phyloP scores from a whole-genome alignment of 2,113 vertebrate species.

The Calcarius ornatus region DNA sequence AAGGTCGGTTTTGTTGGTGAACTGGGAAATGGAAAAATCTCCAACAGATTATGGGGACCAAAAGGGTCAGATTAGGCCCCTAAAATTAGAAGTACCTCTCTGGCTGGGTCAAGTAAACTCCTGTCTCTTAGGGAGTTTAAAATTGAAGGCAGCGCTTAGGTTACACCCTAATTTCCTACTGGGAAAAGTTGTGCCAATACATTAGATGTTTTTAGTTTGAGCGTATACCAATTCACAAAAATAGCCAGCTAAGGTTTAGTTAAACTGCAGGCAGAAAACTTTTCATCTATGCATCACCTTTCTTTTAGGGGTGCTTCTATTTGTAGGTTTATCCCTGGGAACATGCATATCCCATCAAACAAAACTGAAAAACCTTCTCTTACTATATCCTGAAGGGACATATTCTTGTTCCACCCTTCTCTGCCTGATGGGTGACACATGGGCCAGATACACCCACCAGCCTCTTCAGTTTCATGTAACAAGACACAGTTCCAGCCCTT shows the following conservation, averaged over 20 bases:
- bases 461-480: neutral
- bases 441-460: neutral
- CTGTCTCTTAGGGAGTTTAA: neutral
- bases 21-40: neutral
- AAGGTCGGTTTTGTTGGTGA: neutral
- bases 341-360: neutral
- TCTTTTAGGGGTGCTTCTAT: neutral
- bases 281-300: neutral
- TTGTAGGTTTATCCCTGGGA: neutral
- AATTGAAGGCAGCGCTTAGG: neutral
- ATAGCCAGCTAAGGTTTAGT: neutral
- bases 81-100: neutral
- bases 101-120: neutral
- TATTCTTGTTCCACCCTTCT: neutral
- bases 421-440: neutral
- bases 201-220: neutral
- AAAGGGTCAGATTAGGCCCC: neutral
- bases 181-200: neutral
- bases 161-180: neutral
- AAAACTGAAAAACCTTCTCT: neutral
- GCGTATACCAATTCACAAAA: neutral
- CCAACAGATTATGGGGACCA: neutral
- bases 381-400: neutral
- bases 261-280: neutral
- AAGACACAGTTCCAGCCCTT: neutral